phyloP scores from a whole-genome alignment of 2,797 vertebrate species.

The Sebastes variabilis region DNA sequence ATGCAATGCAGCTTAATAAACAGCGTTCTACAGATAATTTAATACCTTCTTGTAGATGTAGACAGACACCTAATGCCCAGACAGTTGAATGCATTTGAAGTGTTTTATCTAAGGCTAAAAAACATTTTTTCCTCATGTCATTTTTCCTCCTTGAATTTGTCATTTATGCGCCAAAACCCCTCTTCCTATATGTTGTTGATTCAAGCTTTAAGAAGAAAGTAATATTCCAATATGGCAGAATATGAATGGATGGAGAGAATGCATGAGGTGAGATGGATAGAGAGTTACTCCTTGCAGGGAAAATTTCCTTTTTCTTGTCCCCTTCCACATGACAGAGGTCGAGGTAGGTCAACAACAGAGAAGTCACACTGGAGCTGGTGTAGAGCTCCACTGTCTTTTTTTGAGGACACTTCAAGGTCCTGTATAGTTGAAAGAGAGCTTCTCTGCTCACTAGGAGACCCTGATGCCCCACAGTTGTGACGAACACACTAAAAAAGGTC shows the following conservation, averaged over 20 bases:
- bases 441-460: background rate
- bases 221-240: too few species aligned
- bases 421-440: background rate
- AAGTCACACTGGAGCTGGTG: background rate
- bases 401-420: slow-evolving; percentile 27
- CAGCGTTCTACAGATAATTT: background rate
- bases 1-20: background rate
- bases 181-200: background rate
- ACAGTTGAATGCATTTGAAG: background rate
- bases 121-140: background rate
- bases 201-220: background rate
- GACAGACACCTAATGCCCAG: background rate
- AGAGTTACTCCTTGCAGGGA: background rate
- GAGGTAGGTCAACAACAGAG: slow-evolving; percentile 15
- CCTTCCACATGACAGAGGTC: background rate
- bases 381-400: background rate
- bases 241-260: background rate
- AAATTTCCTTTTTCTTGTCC: background rate
- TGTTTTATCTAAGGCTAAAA: background rate
- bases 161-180: background rate
- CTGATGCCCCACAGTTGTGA: background rate
- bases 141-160: background rate
- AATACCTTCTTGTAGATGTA: background rate
- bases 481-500: slow-evolving; percentile 15
- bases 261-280: background rate